Percentiles rank a stretch among this genome's conserved stretches.
These are phyloP conservation scores for Labeo rohita DNA, from an alignment of 2,113 vertebrate genomes.

Conservation along the genomic window DNA sequence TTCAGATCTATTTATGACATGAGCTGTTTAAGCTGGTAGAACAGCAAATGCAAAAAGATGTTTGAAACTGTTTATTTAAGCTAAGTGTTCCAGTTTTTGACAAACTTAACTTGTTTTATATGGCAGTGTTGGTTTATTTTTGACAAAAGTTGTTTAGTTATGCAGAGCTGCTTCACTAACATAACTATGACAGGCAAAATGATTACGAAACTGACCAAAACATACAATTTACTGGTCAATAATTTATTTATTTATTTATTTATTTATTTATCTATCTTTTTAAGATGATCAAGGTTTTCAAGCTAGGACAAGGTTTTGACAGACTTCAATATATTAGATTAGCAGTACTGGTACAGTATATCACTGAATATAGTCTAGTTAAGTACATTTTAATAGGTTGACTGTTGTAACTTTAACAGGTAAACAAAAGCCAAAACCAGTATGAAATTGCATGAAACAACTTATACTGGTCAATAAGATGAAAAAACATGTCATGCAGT, in stretches of 20 bases:
- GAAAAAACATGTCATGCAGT: not conserved
- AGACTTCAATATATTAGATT: not conserved
- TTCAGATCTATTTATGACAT: not conserved
- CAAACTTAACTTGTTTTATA: not conserved
- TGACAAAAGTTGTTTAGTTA: not conserved
- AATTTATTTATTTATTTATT: no score
- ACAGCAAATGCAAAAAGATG: not conserved
- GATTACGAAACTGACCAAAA: not conserved
- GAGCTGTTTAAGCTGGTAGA: not conserved
- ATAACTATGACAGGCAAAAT: not conserved
- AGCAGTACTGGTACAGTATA: not conserved
- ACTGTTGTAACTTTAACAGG: not conserved
- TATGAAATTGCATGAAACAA: not conserved
- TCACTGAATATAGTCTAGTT: not conserved
- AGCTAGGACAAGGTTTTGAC: not conserved
- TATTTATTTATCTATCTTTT: not conserved
- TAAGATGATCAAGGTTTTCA: not conserved
- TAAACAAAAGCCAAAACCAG: not conserved
- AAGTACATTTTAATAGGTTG: not conserved
- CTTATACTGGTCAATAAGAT: not conserved
- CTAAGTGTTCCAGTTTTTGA: not conserved
- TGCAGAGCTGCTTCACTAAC: not conserved
- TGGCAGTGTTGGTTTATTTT: not conserved
- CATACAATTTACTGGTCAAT: not conserved
- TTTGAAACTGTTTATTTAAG: not conserved